Evolutionary conservation across 2,113 vertebrate genomes (phyloP).

Genomic region (human (Homo sapiens)): DNA sequence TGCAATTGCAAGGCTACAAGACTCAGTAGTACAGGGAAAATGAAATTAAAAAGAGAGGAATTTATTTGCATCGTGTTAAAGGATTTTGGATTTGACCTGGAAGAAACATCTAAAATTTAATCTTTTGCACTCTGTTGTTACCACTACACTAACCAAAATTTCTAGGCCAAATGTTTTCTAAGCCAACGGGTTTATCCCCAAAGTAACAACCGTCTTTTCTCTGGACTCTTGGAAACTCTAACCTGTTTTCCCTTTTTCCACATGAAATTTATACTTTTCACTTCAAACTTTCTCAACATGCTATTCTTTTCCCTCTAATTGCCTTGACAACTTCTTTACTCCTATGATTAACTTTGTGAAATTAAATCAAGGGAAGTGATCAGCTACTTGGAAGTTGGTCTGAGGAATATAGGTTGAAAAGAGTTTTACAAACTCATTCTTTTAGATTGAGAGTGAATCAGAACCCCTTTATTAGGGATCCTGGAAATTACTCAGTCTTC

Average conservation of each 20-base stretch:
- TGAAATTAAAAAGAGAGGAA: slow-evolving; percentile 44
- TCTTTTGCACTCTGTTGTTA: slow-evolving; percentile 41
- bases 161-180: slow-evolving; percentile 29
- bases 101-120: slow-evolving; percentile 45
- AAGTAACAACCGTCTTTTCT: neutral
- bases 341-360: neutral
- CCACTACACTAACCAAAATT: neutral
- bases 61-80: slow-evolving; percentile 35
- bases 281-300: neutral
- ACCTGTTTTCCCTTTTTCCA: neutral
- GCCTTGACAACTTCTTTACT: neutral
- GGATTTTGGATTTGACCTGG: slow-evolving; percentile 36
- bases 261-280: neutral
- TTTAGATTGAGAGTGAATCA: too few species aligned
- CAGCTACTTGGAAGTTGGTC: neutral
- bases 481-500: neutral
- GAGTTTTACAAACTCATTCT: neutral
- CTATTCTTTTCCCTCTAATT: neutral
- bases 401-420: neutral
- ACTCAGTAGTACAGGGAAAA: neutral
- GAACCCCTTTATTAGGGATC: too few species aligned
- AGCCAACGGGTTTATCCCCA: neutral
- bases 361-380: neutral
- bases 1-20: neutral
- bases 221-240: neutral